Percentiles rank a stretch among this genome's conserved stretches.
Evolutionary conservation across 2,113 vertebrate genomes (phyloP).

Genomic region (Pycnonotus jocosus): DNA sequence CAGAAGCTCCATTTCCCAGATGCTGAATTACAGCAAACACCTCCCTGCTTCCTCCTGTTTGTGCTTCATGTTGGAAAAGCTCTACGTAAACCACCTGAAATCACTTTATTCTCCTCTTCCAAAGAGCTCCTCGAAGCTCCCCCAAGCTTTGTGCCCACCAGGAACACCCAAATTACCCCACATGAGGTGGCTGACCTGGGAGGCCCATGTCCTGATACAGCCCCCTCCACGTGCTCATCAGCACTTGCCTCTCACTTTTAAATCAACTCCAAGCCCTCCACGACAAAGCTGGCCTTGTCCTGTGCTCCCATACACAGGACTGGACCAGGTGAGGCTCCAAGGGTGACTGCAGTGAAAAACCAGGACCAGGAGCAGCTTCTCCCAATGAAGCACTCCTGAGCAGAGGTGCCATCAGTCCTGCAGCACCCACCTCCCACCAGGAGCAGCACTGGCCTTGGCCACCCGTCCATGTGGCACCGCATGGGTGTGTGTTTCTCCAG

Average conservation of each 20-base stretch:
- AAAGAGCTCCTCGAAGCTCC: not conserved
- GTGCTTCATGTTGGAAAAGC: not conserved
- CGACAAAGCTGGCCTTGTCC: accelerated
- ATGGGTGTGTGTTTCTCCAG: not conserved
- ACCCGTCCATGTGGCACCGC: accelerated
- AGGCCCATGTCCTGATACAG: accelerated
- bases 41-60: not conserved
- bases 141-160: not conserved
- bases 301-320: not conserved
- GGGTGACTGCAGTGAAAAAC: not conserved
- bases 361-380: not conserved
- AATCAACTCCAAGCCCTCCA: not conserved
- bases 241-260: not conserved
- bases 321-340: not conserved
- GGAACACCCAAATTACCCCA: accelerated
- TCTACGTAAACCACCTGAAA: not conserved
- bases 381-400: accelerated
- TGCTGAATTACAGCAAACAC: not conserved
- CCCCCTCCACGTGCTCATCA: accelerated
- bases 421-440: not conserved
- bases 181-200: not conserved
- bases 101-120: not conserved
- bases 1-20: not conserved
- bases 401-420: not conserved
- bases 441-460: not conserved